Evolutionary conservation across 2,888 invertebrate genomes (phyloP).

Genomic region (Trissolcus brochymenae): DNA sequence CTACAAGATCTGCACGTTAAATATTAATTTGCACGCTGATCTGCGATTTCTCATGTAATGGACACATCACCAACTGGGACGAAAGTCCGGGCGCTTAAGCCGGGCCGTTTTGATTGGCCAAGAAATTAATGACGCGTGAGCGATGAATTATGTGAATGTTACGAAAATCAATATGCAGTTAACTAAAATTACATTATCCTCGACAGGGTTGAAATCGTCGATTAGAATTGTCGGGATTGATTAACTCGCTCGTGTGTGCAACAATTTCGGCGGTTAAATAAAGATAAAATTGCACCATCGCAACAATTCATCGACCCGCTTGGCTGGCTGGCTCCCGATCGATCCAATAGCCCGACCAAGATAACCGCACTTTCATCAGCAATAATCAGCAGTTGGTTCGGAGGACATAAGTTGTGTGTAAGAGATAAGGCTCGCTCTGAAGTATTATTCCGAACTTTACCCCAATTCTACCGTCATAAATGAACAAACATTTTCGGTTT

Average conservation of each 20-base stretch:
- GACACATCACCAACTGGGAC: conserved; percentile 18
- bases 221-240: no score
- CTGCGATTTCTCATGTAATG: conserved; percentile 22
- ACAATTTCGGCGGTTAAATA: no score
- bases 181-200: conserved; percentile 7
- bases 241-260: no score
- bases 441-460: conserved; percentile 2
- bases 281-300: no score
- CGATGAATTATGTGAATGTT: conserved; percentile 8
- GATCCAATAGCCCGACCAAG: conserved; percentile 9
- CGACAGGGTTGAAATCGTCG: no score
- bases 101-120: not conserved
- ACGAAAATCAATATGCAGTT: conserved; percentile 8
- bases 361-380: conserved; percentile 17
- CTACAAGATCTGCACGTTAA: conserved; percentile 21
- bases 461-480: no score
- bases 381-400: conserved; percentile 12
- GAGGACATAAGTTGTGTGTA: conserved; percentile 10
- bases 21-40: conserved; percentile 32
- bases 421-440: conserved; percentile 20
- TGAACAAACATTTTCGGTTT: no score
- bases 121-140: conserved; percentile 11
- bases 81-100: not conserved
- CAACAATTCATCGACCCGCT: no score
- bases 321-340: conserved; percentile 1